phyloP scores from a whole-genome alignment of 2,888 invertebrate genomes.

The Calameuta idolon region DNA sequence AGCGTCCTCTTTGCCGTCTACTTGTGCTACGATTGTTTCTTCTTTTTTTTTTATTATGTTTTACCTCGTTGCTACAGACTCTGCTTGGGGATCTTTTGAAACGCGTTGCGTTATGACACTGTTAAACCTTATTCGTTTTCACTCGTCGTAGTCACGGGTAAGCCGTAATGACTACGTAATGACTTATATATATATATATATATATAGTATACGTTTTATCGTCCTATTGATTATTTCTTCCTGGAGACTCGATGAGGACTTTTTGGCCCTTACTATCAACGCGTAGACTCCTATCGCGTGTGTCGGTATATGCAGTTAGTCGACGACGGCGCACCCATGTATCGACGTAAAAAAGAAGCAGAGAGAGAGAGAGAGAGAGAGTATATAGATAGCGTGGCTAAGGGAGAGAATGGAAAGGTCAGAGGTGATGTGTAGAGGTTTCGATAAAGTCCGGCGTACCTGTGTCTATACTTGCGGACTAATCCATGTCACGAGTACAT shows the following conservation, averaged over 20 bases:
- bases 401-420: background rate
- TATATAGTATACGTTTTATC: background rate
- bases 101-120: background rate
- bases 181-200: no score
- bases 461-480: background rate
- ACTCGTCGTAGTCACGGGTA: background rate
- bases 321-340: conserved; percentile 23
- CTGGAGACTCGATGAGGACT: background rate
- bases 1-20: background rate
- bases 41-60: background rate
- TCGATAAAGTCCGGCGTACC: background rate
- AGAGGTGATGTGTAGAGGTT: background rate
- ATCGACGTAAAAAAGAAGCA: conserved; percentile 16
- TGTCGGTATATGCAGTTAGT: background rate
- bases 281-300: background rate
- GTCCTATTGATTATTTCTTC: background rate
- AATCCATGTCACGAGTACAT: background rate
- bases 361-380: background rate
- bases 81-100: background rate
- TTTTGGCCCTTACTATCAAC: background rate
- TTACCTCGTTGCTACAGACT: background rate
- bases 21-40: background rate
- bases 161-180: background rate
- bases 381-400: background rate
- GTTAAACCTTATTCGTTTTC: background rate